Evolutionary conservation across 92 coral and sea anemone species (phyloP).

Genomic region (Heteractis magnifica): DNA sequence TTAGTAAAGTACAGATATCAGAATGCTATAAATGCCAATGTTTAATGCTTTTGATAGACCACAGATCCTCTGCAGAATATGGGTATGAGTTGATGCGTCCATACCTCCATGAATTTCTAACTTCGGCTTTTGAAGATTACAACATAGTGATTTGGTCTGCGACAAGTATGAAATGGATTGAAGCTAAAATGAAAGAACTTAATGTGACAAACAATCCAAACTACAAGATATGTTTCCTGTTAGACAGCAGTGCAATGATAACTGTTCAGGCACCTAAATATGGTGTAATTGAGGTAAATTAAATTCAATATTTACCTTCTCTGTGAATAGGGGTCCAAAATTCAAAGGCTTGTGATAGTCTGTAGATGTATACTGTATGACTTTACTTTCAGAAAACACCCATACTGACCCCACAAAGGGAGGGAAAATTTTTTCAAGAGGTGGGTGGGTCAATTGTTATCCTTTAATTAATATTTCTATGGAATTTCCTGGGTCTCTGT

Average conservation of each 20-base stretch:
- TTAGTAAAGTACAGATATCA: too few species aligned
- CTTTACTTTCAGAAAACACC: too few species aligned
- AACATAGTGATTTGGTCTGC: conserved; percentile 99
- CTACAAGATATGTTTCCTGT: conserved; percentile 74
- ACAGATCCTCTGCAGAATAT: conserved; percentile 90
- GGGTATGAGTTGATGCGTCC: conserved; percentile 96
- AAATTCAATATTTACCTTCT: background rate
- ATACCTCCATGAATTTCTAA: conserved; percentile 86
- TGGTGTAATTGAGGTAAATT: conserved; percentile 91
- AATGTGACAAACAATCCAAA: conserved; percentile 79
- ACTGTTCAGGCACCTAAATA: conserved; percentile 92
- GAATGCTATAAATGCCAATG: too few species aligned
- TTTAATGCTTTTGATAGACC: conserved; percentile 46
- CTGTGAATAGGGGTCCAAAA: too few species aligned
- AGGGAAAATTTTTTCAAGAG: too few species aligned
- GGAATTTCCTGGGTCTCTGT: too few species aligned
- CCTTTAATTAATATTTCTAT: too few species aligned
- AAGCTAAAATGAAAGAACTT: conserved; percentile 98
- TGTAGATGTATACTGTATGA: too few species aligned
- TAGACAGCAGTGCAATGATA: conserved; percentile 98
- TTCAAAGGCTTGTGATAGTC: too few species aligned
- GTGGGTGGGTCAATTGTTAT: too few species aligned
- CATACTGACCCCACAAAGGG: too few species aligned
- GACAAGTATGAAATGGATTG: conserved; percentile 98
- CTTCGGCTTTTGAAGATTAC: conserved; percentile 79